A percentile compares a stretch with the other conserved stretches of the same genome.
Conservation (phyloP, 2,888 invertebrate species). For the Phrixothrix hirtus region DNA sequence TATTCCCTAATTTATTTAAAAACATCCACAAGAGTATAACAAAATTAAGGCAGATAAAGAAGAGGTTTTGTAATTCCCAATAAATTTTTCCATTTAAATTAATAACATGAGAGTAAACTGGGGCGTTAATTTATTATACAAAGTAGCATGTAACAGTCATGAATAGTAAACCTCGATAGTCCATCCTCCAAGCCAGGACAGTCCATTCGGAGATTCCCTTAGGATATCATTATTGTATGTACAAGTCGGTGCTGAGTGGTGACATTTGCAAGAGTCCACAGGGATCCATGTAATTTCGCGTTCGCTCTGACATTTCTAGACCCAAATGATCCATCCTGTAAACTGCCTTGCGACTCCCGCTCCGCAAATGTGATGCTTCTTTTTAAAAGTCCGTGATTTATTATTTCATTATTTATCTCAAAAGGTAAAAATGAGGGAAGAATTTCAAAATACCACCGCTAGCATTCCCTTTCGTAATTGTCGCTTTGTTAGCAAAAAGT, state of each 20-base stretch:
- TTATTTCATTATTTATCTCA: constrained; percentile 1
- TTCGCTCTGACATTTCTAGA: constrained; percentile 53
- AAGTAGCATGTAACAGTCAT: constrained; percentile 24
- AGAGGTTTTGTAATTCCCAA: too few relatives aligned
- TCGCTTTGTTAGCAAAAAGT: too few relatives aligned
- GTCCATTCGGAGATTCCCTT: constrained; percentile 40
- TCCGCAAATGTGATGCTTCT: constrained; percentile 24
- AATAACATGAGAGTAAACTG: constrained; percentile 24
- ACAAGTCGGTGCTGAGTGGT: constrained; percentile 54
- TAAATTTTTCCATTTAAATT: too few relatives aligned
- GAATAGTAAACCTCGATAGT: constrained; percentile 29
- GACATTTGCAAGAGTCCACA: constrained; percentile 53
- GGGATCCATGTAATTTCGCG: constrained; percentile 55
- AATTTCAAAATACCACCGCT: constrained; percentile 4
- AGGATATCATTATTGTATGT: constrained; percentile 54
- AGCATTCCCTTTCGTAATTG: constrained; percentile 10
- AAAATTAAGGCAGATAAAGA: neutral
- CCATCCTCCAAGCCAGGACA: constrained; percentile 20
- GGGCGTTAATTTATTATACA: constrained; percentile 22
- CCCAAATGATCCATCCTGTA: constrained; percentile 49
- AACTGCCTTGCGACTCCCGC: constrained; percentile 28
- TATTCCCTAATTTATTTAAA: neutral
- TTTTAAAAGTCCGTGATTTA: constrained; percentile 7
- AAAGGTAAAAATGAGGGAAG: constrained; percentile 7
- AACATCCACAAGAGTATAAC: neutral